phyloP scores from a whole-genome alignment of 2,888 invertebrate species.

The Pardosa pseudoannulata region DNA sequence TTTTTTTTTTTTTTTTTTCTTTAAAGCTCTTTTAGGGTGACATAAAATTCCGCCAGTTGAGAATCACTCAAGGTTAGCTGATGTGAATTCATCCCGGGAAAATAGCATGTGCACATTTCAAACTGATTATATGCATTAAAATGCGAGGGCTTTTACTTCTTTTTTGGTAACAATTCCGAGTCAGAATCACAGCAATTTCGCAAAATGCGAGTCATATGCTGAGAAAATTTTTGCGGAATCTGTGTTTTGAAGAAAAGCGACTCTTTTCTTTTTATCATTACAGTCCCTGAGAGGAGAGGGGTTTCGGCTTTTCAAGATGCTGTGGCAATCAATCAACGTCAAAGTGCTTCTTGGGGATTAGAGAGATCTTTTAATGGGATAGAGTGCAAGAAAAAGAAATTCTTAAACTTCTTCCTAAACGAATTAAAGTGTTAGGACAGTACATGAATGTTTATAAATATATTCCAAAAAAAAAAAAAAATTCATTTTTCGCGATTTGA shows the following conservation, averaged over 20 bases:
- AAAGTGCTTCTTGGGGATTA: conserved; percentile 40
- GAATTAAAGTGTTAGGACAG: conserved; percentile 16
- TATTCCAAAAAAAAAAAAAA: no score
- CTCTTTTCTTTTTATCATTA: conserved; percentile 5
- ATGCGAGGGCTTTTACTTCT: neutral
- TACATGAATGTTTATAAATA: conserved; percentile 17
- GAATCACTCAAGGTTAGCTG: no score
- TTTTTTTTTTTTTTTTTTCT: no score
- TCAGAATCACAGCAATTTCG: neutral
- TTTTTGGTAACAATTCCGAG: neutral
- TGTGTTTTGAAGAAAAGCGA: conserved; percentile 1
- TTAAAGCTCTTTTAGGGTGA: no score
- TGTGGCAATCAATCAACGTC: conserved; percentile 45
- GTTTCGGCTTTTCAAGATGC: conserved; percentile 36
- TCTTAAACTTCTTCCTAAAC: conserved; percentile 25
- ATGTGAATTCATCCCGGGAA: no score
- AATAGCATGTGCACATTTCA: no score
- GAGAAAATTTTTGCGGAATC: neutral
- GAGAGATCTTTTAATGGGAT: conserved; percentile 41
- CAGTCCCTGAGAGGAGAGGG: neutral
- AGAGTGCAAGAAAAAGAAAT: neutral
- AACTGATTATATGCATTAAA: no score
- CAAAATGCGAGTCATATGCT: neutral
- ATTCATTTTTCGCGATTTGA: neutral
- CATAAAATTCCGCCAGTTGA: no score